Conservation (phyloP, 2,888 invertebrate species). For the Hirtodrosophila histrioides region DNA sequence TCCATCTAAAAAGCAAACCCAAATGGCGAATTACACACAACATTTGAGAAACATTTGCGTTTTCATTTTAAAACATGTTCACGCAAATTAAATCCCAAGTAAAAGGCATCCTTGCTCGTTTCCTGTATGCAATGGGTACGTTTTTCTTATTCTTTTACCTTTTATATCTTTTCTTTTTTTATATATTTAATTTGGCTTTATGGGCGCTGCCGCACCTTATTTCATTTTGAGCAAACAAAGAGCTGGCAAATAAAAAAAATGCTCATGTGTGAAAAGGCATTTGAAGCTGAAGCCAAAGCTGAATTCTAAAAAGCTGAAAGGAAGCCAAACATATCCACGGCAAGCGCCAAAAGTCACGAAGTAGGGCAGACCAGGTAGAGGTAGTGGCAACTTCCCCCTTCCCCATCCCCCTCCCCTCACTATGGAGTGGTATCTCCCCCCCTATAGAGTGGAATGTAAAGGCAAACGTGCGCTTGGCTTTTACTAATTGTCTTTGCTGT, state of each 20-base stretch:
- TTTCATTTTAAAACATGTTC: conserved; percentile 43
- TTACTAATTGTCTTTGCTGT: conserved; percentile 76
- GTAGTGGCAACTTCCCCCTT: background rate
- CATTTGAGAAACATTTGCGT: conserved; percentile 59
- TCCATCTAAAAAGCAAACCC: conserved; percentile 29
- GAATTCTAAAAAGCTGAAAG: conserved; percentile 48
- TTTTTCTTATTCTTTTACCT: conserved; percentile 4
- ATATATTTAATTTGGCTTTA: conserved; percentile 76
- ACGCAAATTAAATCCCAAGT: conserved; percentile 70
- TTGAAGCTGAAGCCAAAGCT: conserved; percentile 30
- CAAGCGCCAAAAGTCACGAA: conserved; percentile 72
- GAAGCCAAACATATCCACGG: conserved; percentile 65
- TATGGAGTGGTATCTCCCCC: background rate
- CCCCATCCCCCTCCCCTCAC: background rate
- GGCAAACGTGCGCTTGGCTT: conserved; percentile 62
- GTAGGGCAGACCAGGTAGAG: conserved; percentile 25
- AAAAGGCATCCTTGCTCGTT: conserved; percentile 39
- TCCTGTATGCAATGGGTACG: conserved; percentile 29
- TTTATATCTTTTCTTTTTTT: conserved; percentile 37
- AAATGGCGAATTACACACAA: conserved; percentile 68
- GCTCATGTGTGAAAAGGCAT: conserved; percentile 69
- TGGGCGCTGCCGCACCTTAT: conserved; percentile 71
- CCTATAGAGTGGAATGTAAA: background rate
- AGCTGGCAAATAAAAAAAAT: conserved; percentile 58
- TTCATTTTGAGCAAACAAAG: conserved; percentile 60